phyloP scores from a whole-genome alignment of 2,888 invertebrate species.

The Drosophila kuntzei region DNA sequence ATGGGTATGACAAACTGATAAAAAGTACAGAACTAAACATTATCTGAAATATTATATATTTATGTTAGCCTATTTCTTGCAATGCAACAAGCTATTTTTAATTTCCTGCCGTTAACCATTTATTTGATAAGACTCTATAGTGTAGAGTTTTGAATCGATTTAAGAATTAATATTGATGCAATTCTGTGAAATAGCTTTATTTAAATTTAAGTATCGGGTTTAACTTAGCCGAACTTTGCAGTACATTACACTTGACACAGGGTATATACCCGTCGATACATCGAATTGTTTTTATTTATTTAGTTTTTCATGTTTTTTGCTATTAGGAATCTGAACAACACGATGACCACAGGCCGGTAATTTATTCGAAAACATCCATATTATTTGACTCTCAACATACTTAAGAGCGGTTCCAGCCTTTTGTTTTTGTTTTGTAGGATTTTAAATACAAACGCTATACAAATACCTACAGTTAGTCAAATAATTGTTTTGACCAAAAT shows the following conservation, averaged over 20 bases:
- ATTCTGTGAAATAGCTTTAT: background rate
- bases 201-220: background rate
- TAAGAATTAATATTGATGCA: background rate
- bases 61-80: background rate
- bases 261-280: constrained; percentile 19
- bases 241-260: background rate
- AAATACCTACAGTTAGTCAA: background rate
- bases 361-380: constrained; percentile 54
- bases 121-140: background rate
- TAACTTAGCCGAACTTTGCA: background rate
- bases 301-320: constrained; percentile 7
- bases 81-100: background rate
- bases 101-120: background rate
- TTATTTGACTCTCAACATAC: constrained; percentile 16
- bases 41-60: background rate
- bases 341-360: constrained; percentile 71
- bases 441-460: background rate
- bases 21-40: background rate
- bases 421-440: background rate
- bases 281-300: constrained; percentile 4
- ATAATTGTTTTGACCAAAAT: background rate
- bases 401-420: constrained; percentile 2
- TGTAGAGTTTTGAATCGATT: background rate
- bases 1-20: background rate
- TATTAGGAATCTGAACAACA: constrained; percentile 31